Conservation (phyloP, 2,113 vertebrate species). For the Peromyscus maniculatus region DNA sequence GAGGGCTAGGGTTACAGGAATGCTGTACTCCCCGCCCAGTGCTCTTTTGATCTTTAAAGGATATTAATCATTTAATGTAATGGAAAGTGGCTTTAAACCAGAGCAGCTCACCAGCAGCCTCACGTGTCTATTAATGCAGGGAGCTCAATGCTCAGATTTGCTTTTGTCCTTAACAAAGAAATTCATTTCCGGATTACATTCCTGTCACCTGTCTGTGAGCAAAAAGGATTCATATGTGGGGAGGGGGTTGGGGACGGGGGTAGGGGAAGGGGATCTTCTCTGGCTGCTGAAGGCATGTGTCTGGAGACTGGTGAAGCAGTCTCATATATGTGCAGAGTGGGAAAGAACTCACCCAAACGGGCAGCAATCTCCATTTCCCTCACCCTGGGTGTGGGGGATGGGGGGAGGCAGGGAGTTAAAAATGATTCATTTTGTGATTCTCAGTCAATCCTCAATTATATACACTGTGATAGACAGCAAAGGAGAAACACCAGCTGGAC, state of each 20-base stretch:
- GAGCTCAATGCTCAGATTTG: not conserved
- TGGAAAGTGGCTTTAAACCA: not conserved
- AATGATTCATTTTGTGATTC: conserved; percentile 53
- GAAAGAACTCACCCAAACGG: not conserved
- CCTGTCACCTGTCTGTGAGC: conserved; percentile 62
- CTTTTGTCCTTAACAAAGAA: conserved; percentile 60
- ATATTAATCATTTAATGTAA: not conserved
- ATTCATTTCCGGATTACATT: conserved; percentile 56
- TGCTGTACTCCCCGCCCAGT: not conserved
- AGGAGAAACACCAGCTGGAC: conserved; percentile 34
- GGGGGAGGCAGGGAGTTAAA: not conserved
- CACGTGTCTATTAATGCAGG: not conserved
- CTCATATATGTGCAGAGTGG: conserved; percentile 47
- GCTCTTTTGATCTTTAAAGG: not conserved
- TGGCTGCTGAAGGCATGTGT: conserved; percentile 67
- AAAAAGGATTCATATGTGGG: conserved; percentile 54
- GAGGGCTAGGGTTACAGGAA: not conserved
- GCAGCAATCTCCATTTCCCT: conserved; percentile 45
- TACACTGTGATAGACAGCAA: not conserved
- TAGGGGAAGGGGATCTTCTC: conserved; percentile 14
- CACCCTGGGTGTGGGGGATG: not conserved
- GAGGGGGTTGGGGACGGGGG: conserved; percentile 62
- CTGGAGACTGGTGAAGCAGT: conserved; percentile 43
- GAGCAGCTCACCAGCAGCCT: not conserved
- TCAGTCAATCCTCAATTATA: not conserved